phyloP scores from a whole-genome alignment of 92 coral and sea anemone species.

The Actinernus sp. region DNA sequence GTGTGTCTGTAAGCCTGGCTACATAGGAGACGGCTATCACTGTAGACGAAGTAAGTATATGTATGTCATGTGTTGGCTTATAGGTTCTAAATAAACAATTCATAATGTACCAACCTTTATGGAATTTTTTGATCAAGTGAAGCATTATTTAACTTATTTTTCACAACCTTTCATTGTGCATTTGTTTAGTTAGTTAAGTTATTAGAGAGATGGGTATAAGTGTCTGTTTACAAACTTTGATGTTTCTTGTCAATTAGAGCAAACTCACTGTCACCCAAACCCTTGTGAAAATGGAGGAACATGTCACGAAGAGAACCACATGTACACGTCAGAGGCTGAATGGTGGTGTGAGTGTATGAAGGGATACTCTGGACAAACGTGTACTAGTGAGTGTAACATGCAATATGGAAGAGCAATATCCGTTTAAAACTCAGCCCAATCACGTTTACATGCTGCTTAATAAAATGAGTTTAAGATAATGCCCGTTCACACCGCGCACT shows the following conservation, averaged over 20 bases:
- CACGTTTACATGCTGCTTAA: too few relatives aligned
- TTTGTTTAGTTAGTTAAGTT: slow-evolving; percentile 65
- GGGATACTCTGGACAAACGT: slow-evolving; percentile 77
- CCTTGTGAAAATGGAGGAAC: slow-evolving; percentile 98
- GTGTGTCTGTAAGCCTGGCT: slow-evolving; percentile 69
- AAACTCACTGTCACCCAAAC: slow-evolving; percentile 88
- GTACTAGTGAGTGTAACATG: slow-evolving; percentile 63
- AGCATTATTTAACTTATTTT: too few relatives aligned
- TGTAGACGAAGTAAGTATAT: slow-evolving; percentile 60
- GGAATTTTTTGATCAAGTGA: too few relatives aligned
- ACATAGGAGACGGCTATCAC: slow-evolving; percentile 57
- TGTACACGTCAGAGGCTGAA: slow-evolving; percentile 26
- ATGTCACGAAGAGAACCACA: slow-evolving; percentile 69
- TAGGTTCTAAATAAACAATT: too few relatives aligned
- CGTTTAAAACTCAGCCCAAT: too few relatives aligned
- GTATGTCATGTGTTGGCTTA: background rate
- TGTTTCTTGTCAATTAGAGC: slow-evolving; percentile 15
- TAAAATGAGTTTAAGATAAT: too few relatives aligned
- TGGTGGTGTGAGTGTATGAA: slow-evolving; percentile 92
- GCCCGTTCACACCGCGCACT: too few relatives aligned
- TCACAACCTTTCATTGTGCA: too few relatives aligned
- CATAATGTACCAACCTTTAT: too few relatives aligned
- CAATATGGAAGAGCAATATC: background rate
- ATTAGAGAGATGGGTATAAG: slow-evolving; percentile 53
- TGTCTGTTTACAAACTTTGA: slow-evolving; percentile 52